phyloP scores from a whole-genome alignment of 2,888 invertebrate genomes.

The Monoplex corrugatus region DNA sequence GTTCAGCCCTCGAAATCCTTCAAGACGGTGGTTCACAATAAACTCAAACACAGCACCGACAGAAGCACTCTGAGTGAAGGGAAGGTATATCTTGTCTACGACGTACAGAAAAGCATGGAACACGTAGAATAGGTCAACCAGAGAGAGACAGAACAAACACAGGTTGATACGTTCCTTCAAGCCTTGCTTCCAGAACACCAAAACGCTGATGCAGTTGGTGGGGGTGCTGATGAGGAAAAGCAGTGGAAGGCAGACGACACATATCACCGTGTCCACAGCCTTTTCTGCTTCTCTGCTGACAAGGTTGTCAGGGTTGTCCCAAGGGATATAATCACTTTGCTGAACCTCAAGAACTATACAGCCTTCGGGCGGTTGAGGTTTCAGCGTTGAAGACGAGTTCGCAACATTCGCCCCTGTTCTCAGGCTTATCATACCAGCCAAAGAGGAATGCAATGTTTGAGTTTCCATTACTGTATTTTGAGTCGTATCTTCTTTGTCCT shows the following conservation, averaged over 20 bases:
- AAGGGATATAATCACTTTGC: not conserved
- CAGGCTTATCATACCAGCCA: too few relatives aligned
- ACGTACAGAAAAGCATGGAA: not conserved
- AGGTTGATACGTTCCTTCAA: slow-evolving; percentile 33
- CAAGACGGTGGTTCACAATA: not conserved
- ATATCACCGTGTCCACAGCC: not conserved
- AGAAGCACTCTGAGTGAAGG: not conserved
- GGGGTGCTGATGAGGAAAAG: slow-evolving; percentile 4
- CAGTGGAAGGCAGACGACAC: not conserved
- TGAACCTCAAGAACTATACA: not conserved
- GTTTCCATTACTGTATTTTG: too few relatives aligned
- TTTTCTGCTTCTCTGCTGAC: not conserved
- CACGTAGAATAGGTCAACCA: slow-evolving; percentile 1
- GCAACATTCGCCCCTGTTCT: too few relatives aligned
- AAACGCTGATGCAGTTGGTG: slow-evolving; percentile 21
- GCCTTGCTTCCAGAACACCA: slow-evolving; percentile 24
- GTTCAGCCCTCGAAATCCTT: slow-evolving; percentile 9
- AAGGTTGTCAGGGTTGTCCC: slow-evolving; percentile 30
- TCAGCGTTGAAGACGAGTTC: too few relatives aligned
- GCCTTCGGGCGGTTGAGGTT: not conserved
- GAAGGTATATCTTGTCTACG: not conserved
- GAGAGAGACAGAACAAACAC: slow-evolving; percentile 17
- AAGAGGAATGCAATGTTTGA: too few relatives aligned
- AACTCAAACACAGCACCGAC: not conserved
- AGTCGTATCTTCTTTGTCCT: too few relatives aligned